Evolutionary conservation across 2,888 invertebrate species (phyloP), one percentile per base, ranked within the genome.

Genomic region (Stratiomys singularior): DNA sequence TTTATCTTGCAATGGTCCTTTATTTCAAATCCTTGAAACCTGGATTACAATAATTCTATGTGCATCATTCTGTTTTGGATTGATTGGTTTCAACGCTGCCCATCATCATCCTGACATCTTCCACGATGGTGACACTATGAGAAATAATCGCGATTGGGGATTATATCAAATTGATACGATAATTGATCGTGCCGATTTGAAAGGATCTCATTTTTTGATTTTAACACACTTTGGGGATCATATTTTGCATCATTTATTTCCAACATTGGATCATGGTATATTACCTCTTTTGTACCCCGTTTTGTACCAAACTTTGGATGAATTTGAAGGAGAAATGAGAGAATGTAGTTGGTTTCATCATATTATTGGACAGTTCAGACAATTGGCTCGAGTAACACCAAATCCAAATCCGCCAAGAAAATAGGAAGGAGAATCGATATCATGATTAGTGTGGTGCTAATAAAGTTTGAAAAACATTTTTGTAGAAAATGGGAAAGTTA

Each of bases 51-150:
- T 92, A 18, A 84, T 89, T 28, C 82, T 89, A 25, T 83, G 89
- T 0, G 88, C 88, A 1, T 92, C 93, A 81, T 89, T 92, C 60
- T 81, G 89, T 0, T 93, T 94, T 83, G 88, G 86, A 15, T 81
- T 90, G 0, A 90, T 93, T 78, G 94, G 92, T 1, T 83, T 93
- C 0, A 93, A 91, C 83, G 94, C 93, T 0, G 93, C 92, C 0
- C 95, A 95, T 87, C 94, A 94, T 83, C 93, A 94, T 84, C 94
- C 94, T 0, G 90, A 91, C 44, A 92, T 94, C 78, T 92, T 92
- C 82, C 94, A 94, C 83, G 94, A 94, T 82, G 94, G 94, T 1
- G 95, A 95, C 85, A 86, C 90, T 72, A 88, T 81, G 80, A 84
- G 87, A 1, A 83, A 84, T 30, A 86, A 87, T 81, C 84, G 90